Evolutionary conservation across 2,888 invertebrate species (phyloP).

Genomic region (Dryococelus australis): DNA sequence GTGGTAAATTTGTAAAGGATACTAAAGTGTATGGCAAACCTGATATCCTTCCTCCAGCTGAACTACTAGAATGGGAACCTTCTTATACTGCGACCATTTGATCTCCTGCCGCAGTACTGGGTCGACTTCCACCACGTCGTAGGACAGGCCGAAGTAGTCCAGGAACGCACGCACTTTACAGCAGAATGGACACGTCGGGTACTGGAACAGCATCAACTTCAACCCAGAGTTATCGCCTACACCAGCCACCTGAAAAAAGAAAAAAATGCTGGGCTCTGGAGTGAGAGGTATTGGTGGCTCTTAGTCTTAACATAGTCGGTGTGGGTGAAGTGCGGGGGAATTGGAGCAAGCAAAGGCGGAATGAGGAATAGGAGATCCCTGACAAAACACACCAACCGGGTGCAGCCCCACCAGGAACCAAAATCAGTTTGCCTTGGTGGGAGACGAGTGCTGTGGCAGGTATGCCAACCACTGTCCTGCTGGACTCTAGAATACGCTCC

Average conservation of each 20-base stretch:
- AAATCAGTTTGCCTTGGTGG: too few species aligned
- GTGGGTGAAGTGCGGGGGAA: too few species aligned
- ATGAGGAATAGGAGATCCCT: too few species aligned
- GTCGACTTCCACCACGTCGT: conserved; percentile 96
- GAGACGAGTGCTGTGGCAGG: too few species aligned
- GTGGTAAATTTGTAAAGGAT: too few species aligned
- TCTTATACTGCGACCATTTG: conserved; percentile 92
- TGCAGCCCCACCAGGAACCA: too few species aligned
- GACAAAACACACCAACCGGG: too few species aligned
- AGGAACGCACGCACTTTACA: conserved; percentile 92
- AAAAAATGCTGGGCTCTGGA: too few species aligned
- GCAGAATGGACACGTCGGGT: conserved; percentile 97
- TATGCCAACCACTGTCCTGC: too few species aligned
- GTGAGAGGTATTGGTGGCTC: background rate
- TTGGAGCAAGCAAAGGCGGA: too few species aligned
- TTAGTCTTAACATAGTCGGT: too few species aligned
- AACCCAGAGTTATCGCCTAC: conserved; percentile 72
- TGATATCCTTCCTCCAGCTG: conserved; percentile 74
- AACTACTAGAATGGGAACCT: conserved; percentile 90
- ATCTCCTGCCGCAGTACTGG: conserved; percentile 91
- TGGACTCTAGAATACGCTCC: too few species aligned
- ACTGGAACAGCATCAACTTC: conserved; percentile 91
- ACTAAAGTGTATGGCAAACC: conserved; percentile 58
- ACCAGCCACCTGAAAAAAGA: conserved; percentile 65
- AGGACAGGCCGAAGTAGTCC: conserved; percentile 92